Evolutionary conservation across 2,113 vertebrate genomes (phyloP), one percentile per base, ranked within the genome.

Genomic region (Gambusia affinis): DNA sequence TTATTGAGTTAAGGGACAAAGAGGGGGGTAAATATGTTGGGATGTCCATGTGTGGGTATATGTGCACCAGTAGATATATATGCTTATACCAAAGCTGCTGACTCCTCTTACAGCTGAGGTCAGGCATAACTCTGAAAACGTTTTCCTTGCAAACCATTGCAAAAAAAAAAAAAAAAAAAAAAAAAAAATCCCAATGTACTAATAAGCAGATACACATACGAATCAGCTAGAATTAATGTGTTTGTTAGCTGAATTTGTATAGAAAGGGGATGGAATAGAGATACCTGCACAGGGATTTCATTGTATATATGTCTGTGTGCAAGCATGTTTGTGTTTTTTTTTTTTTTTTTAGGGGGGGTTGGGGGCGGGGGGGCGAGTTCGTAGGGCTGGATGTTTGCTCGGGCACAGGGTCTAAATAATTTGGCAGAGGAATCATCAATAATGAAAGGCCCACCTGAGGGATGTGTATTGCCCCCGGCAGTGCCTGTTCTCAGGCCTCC

Each of bases 341-440:
- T 11, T 33, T 6, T 33, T 33, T 30, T 27, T 27, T n/a, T n/a
- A n/a, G 27, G 31, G 31, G 31, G 31, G 31, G 31, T n/a, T n/a
- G 31, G 31, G 30, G 30, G 5, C 0, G 31, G 3, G 31, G 31
- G 31, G 27, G 27, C 1, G 27, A 27, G 27, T 1, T 31, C 31
- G 27, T 70, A 68, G 83, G 82, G 81, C 11, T 60, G 73, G 87
- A 65, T 83, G 78, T 86, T 85, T 85, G 51, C 72, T 87, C 64
- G 78, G 81, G 83, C 82, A 85, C 85, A 91, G 85, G 81, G 89
- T 91, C 82, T 94, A 93, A 94, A 95, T 95, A 90, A 95, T 95
- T 94, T 94, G 93, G 92, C 91, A 88, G 93, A 92, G 91, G 92
- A 93, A 95, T 94, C 94, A 95, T 95, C 91, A 87, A 95, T 95